These are phyloP conservation scores for Neodiprion pinetum DNA, from an alignment of 1,140 invertebrate species.

Conservation along the genomic window DNA sequence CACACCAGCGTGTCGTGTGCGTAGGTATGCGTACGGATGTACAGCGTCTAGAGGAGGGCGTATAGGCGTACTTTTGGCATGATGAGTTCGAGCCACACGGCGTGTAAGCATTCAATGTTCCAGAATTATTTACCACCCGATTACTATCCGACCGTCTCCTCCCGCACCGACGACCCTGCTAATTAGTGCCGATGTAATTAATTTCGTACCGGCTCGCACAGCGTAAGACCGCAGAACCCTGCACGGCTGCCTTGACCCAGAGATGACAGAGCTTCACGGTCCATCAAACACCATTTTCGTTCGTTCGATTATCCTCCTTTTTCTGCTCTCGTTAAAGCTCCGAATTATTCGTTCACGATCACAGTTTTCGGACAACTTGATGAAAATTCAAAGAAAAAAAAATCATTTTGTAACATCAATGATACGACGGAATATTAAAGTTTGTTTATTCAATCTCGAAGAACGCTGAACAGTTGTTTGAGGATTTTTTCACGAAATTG, in stretches of 20 bases:
- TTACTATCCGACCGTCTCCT: background rate
- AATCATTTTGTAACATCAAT: too few species aligned
- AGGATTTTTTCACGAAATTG: too few species aligned
- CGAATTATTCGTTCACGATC: too few species aligned
- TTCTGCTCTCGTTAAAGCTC: too few species aligned
- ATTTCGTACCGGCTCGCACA: background rate
- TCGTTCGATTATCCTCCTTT: too few species aligned
- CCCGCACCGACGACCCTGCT: background rate
- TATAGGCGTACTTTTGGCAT: background rate
- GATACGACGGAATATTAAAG: too few species aligned
- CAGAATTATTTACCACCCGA: slow-evolving; percentile 1
- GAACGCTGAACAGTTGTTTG: too few species aligned
- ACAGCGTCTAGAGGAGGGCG: background rate
- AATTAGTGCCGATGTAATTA: slow-evolving; percentile 1
- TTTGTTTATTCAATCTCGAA: too few species aligned
- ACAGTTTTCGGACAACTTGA: too few species aligned
- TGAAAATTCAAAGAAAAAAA: too few species aligned
- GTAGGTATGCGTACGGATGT: background rate
- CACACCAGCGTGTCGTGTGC: background rate
- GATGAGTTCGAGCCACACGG: background rate
- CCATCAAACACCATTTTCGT: too few species aligned
- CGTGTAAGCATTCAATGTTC: background rate
- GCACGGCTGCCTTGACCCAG: background rate
- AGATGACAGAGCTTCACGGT: too few species aligned
- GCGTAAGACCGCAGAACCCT: background rate